Conservation (phyloP, 2,797 vertebrate genomes). For the Pipistrellus pipistrellus region DNA sequence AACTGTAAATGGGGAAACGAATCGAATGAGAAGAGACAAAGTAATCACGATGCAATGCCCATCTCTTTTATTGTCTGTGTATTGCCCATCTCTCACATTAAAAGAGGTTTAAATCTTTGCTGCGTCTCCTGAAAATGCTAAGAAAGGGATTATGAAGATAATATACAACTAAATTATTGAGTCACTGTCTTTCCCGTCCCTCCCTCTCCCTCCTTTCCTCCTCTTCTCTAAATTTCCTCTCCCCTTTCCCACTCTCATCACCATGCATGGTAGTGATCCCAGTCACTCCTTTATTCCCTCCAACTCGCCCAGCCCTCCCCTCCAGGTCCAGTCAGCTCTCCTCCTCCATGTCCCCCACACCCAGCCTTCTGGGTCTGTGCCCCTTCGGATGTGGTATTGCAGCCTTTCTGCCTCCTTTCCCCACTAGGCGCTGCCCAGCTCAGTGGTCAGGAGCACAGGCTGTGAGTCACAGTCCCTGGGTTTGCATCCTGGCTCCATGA, state of each 20-base stretch:
- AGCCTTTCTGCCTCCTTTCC: not conserved
- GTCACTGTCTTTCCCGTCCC: accelerated
- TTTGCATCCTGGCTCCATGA: not conserved
- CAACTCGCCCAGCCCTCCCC: not conserved
- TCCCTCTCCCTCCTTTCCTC: not conserved
- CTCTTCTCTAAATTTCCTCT: not conserved
- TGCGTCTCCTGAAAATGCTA: not conserved
- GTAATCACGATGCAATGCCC: not conserved
- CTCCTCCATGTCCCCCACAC: not conserved
- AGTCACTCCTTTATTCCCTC: not conserved
- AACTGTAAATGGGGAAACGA: not conserved
- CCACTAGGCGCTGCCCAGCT: not conserved
- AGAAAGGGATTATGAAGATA: not conserved
- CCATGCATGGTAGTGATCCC: not conserved
- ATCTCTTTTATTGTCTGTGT: not conserved
- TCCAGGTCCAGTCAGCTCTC: not conserved
- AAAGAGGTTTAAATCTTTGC: not conserved
- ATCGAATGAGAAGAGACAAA: not conserved
- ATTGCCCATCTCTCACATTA: not conserved
- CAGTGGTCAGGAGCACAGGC: not conserved
- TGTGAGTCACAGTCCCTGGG: not conserved
- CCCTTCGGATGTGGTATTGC: not conserved
- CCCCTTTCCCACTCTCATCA: not conserved
- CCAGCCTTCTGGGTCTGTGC: not conserved
- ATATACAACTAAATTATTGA: not conserved